phyloP scores from a whole-genome alignment of 37 sponge, comb jelly and placozoan genomes.

The Chondrosia reniformis region DNA sequence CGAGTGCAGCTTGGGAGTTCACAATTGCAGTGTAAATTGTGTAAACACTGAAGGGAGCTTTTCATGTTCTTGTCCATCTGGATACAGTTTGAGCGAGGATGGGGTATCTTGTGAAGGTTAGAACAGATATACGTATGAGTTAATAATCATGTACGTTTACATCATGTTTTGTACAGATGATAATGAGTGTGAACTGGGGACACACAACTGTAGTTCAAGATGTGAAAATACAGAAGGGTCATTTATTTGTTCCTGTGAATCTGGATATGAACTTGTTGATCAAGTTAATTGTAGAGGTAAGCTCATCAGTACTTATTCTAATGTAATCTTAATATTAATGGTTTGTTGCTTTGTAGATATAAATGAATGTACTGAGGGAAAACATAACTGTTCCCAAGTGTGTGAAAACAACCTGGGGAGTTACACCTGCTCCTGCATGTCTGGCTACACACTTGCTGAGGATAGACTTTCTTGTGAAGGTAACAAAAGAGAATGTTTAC shows the following conservation, averaged over 20 bases:
- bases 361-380: neutral
- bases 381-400: neutral
- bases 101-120: neutral
- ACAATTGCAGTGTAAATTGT: neutral
- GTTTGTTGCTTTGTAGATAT: neutral
- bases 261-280: neutral
- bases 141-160: too few relatives aligned
- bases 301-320: too few relatives aligned
- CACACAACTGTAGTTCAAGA: neutral
- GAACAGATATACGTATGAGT: too few relatives aligned
- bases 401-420: neutral
- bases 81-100: neutral
- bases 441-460: neutral
- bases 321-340: too few relatives aligned
- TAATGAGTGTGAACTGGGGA: constrained; percentile 19
- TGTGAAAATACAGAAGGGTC: constrained; percentile 38
- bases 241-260: constrained; percentile 27
- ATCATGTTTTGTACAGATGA: neutral
- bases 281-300: too few relatives aligned
- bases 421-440: neutral
- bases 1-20: neutral
- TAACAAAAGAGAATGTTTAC: too few relatives aligned
- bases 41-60: constrained; percentile 9
- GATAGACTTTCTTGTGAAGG: too few relatives aligned
- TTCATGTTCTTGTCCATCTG: neutral